Percentiles rank a stretch among this genome's conserved stretches.
These are phyloP conservation scores for Actinemys pallida DNA, from an alignment of 2,113 vertebrate genomes.

Conservation along the genomic window DNA sequence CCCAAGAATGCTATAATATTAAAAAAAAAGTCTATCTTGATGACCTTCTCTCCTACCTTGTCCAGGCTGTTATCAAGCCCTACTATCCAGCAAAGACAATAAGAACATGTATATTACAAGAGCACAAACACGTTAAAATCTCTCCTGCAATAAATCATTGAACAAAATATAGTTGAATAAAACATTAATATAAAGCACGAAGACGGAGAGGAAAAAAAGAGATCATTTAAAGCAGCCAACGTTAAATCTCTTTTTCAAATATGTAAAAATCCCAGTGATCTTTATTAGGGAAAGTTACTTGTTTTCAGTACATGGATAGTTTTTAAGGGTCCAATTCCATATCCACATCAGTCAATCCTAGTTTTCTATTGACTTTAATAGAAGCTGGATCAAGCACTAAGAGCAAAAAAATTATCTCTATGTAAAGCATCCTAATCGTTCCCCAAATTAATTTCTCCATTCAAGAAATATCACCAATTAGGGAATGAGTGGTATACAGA, in stretches of 20 bases:
- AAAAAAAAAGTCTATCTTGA: constrained; percentile 44
- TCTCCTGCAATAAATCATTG: constrained; percentile 33
- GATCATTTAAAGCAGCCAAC: constrained; percentile 1
- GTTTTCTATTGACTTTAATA: background rate
- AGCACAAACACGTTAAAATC: background rate
- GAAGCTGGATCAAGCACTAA: background rate
- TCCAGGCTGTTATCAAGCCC: constrained; percentile 1
- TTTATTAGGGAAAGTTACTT: background rate
- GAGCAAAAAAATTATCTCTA: background rate
- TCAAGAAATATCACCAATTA: rapidly evolving
- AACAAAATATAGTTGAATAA: background rate
- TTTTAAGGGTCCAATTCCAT: background rate
- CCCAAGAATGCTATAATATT: constrained; percentile 23
- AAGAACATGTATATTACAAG: background rate
- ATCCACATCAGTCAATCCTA: background rate
- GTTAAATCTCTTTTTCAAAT: constrained; percentile 30
- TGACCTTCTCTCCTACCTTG: constrained; percentile 65
- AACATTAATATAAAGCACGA: constrained; percentile 39
- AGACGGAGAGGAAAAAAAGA: background rate
- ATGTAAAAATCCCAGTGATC: background rate
- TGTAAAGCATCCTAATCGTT: rapidly evolving
- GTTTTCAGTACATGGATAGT: background rate
- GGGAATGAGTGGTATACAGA: background rate
- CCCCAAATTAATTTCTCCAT: background rate
- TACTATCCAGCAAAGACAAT: constrained; percentile 18